Evolutionary conservation across 2,797 vertebrate genomes (phyloP).

Genomic region (Anomalospiza imberbis): DNA sequence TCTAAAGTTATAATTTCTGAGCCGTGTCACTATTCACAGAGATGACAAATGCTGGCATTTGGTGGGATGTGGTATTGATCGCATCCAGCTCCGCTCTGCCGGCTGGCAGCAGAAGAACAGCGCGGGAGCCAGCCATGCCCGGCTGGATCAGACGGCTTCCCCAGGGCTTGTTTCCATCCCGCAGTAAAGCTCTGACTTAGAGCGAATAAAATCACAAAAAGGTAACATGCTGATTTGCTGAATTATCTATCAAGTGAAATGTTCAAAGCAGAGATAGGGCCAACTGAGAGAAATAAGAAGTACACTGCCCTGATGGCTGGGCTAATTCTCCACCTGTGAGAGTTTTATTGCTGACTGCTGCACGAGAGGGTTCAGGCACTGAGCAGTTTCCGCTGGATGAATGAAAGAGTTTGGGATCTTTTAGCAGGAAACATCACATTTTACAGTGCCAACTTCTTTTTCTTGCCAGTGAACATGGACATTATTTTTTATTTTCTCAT

Average conservation of each 20-base stretch:
- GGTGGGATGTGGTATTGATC: not conserved
- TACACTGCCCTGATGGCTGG: not conserved
- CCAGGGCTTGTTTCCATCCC: not conserved
- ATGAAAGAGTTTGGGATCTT: not conserved
- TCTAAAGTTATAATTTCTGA: not conserved
- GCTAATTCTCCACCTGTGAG: not conserved
- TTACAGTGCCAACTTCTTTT: not conserved
- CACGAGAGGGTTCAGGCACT: accelerated
- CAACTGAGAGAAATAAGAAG: not conserved
- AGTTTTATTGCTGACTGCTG: not conserved
- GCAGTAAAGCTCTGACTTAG: not conserved
- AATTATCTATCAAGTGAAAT: not conserved
- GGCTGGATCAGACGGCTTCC: not conserved
- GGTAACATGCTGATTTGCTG: slow-evolving; percentile 17
- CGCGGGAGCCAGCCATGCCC: accelerated
- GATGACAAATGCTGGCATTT: slow-evolving; percentile 23
- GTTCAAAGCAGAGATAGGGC: slow-evolving; percentile 2
- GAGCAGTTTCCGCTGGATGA: not conserved
- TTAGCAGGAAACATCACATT: not conserved
- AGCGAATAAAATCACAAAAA: slow-evolving; percentile 18
- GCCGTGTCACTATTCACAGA: not conserved
- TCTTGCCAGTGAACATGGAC: not conserved
- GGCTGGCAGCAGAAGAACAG: not conserved
- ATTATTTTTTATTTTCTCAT: not conserved
- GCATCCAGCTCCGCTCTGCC: not conserved